Evolutionary conservation across 37 sponge, comb jelly and placozoan genomes (phyloP).

Genomic region (Eunapius fragilis): DNA sequence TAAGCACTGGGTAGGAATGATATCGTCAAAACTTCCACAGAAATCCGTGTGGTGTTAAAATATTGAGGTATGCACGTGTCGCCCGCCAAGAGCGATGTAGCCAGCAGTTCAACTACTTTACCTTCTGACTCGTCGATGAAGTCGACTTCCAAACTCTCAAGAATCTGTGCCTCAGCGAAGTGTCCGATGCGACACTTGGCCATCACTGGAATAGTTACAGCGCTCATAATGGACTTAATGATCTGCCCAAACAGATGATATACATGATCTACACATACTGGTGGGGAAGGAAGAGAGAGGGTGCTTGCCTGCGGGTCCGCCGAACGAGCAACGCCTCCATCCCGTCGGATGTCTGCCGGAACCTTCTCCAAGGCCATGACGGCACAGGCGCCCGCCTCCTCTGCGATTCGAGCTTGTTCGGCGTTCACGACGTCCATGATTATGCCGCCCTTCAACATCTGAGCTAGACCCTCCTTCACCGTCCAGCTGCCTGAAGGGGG

Average conservation of each 20-base stretch:
- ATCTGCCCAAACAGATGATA: too few species aligned
- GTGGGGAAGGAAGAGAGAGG: not conserved
- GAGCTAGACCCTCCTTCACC: constrained; percentile 76
- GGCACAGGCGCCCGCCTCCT: constrained; percentile 86
- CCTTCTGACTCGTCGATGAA: constrained; percentile 89
- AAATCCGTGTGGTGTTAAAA: too few species aligned
- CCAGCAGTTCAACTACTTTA: not conserved
- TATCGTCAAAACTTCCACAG: not conserved
- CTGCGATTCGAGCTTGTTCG: constrained; percentile 77
- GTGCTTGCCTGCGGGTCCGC: constrained; percentile 71
- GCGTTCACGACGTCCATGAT: constrained; percentile 85
- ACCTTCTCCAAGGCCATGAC: constrained; percentile 85
- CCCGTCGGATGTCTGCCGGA: constrained; percentile 82
- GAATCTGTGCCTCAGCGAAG: constrained; percentile 89
- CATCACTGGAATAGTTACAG: constrained; percentile 89
- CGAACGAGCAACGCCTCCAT: constrained; percentile 83
- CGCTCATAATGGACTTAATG: constrained; percentile 67
- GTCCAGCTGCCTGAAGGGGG: constrained; percentile 30
- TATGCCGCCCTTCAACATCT: constrained; percentile 88
- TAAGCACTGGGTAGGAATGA: constrained; percentile 39
- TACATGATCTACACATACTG: too few species aligned
- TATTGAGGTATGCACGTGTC: too few species aligned
- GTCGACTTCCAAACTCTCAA: constrained; percentile 66
- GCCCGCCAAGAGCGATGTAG: too few species aligned
- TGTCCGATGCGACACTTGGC: constrained; percentile 86